These are phyloP conservation scores for Microvelia longipes DNA, from an alignment of 1,140 invertebrate species.

Conservation along the genomic window DNA sequence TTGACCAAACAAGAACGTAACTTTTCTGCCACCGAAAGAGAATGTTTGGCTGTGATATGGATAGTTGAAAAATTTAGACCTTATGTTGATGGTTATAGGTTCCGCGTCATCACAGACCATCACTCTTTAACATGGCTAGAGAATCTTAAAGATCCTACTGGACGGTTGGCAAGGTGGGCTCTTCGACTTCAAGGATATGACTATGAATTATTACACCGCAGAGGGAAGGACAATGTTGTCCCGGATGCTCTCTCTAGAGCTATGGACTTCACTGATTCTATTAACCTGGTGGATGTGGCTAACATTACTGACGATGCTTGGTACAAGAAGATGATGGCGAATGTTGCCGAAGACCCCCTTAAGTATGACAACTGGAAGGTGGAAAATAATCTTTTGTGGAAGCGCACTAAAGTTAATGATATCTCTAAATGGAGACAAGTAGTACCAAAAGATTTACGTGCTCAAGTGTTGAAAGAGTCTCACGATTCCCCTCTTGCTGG, in stretches of 20 bases:
- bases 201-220: constrained; percentile 21
- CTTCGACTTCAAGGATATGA: constrained; percentile 21
- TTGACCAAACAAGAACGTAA: constrained; percentile 29
- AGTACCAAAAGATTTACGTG: too few relatives aligned
- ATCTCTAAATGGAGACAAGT: too few relatives aligned
- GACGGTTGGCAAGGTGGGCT: constrained; percentile 27
- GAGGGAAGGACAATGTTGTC: constrained; percentile 18
- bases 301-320: too few relatives aligned
- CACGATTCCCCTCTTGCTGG: too few relatives aligned
- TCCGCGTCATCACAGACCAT: constrained; percentile 31
- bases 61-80: constrained; percentile 27
- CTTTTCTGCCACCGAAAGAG: constrained; percentile 31
- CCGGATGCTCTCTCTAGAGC: too few relatives aligned
- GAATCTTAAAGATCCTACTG: constrained; percentile 28
- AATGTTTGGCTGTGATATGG: constrained; percentile 30
- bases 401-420: too few relatives aligned
- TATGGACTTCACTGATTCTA: constrained; percentile 22
- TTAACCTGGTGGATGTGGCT: too few relatives aligned
- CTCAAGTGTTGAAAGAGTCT: too few relatives aligned
- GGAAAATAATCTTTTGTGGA: too few relatives aligned
- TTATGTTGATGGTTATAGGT: constrained; percentile 25
- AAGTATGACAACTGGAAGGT: too few relatives aligned
- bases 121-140: constrained; percentile 33
- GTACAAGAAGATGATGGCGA: too few relatives aligned
- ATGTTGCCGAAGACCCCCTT: too few relatives aligned